A percentile compares a stretch with the other conserved stretches of the same genome.
Evolutionary conservation across 2,113 vertebrate genomes (phyloP).

Genomic region (Hymenochirus boettgeri): DNA sequence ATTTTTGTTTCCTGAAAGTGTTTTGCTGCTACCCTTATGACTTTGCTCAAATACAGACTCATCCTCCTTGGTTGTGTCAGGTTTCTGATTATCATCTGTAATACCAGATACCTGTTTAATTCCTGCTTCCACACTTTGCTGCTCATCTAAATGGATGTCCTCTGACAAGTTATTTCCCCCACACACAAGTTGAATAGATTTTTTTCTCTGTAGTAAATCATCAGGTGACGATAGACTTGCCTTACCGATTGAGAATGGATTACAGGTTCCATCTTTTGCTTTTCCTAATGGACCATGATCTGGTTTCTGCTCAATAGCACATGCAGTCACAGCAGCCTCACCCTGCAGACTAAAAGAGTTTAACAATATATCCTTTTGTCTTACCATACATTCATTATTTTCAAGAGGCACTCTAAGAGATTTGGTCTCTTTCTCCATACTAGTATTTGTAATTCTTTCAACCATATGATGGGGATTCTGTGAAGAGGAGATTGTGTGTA

Average conservation of each 20-base stretch:
- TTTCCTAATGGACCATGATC: background rate
- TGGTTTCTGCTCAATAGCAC: background rate
- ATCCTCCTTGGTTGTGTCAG: background rate
- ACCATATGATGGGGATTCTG: too few species aligned
- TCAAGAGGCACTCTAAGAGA: constrained; percentile 3
- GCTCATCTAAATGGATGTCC: background rate
- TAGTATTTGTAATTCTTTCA: too few species aligned
- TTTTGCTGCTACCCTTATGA: background rate
- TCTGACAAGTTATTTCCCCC: background rate
- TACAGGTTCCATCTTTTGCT: background rate
- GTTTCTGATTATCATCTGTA: background rate
- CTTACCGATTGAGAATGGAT: too few species aligned
- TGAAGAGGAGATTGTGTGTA: too few species aligned
- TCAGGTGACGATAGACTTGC: too few species aligned
- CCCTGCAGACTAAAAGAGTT: background rate
- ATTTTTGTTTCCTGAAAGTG: background rate
- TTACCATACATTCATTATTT: constrained; percentile 12
- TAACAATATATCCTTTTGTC: background rate
- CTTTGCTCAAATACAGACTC: background rate
- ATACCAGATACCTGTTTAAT: background rate
- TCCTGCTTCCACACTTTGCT: background rate
- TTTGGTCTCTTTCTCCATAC: background rate
- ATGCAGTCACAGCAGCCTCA: background rate
- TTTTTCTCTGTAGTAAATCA: too few species aligned
- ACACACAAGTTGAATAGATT: too few species aligned